Evolutionary conservation across 2,113 vertebrate genomes (phyloP).

Genomic region (Lamprologus lemairii): DNA sequence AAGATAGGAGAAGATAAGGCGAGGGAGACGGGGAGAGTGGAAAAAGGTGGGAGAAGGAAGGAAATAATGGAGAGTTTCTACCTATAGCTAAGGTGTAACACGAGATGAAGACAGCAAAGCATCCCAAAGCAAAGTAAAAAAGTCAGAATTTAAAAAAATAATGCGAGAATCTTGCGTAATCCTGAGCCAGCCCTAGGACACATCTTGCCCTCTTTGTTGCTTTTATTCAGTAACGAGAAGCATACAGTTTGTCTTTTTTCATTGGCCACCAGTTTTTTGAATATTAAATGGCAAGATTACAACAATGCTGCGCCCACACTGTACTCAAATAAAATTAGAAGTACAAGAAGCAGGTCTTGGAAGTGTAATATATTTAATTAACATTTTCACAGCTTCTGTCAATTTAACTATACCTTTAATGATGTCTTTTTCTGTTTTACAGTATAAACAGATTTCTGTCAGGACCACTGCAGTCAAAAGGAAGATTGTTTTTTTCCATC

Average conservation of each 20-base stretch:
- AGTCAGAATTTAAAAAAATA: not conserved
- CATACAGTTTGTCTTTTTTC: not conserved
- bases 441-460: not conserved
- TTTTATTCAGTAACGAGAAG: not conserved
- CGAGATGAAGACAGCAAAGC: not conserved
- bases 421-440: not conserved
- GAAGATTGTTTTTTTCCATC: not conserved
- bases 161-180: not conserved
- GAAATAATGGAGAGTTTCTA: not conserved
- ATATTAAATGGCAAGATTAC: conserved; percentile 3
- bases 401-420: not conserved
- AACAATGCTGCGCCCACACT: conserved; percentile 24
- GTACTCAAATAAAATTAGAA: not conserved
- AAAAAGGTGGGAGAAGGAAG: conserved; percentile 7
- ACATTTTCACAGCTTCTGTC: not conserved
- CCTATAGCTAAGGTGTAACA: not conserved
- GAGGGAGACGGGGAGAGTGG: not conserved
- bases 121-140: not conserved
- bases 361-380: not conserved
- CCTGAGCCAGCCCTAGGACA: not conserved
- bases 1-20: conserved; percentile 16
- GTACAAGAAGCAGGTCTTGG: not conserved
- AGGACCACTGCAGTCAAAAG: not conserved
- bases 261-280: not conserved
- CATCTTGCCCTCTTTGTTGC: not conserved